Evolutionary conservation across 1,140 invertebrate species (phyloP), one percentile per base, ranked within the genome.

Genomic region (Pemphigus obesinymphae): DNA sequence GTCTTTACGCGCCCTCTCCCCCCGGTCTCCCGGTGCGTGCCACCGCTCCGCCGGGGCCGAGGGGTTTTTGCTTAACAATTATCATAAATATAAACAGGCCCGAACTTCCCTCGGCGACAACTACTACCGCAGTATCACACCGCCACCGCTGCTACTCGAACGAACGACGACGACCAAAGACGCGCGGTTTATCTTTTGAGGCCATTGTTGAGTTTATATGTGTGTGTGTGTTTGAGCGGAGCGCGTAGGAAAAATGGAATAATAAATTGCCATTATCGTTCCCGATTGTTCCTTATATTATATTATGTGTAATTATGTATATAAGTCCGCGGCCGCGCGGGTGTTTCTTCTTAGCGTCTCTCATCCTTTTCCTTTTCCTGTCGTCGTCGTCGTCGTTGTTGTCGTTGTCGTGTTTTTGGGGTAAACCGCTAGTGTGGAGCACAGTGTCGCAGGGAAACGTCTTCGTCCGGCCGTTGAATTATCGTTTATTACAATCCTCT

Each of bases 31-130:
- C 23, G 75, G 53, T 80, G 11, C 63, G 75, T 63, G 26, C 70
- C 53, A 37, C 26, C 50, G 20, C 55, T 26, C 58, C 29, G 26
- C 75, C 0, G 58, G 55, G 34, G n/a, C 55, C 10, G 63, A 61
- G 75, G 75, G 75, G 75, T 80, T 80, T n/a, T 80, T 80, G 63
- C 75, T 80, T 80, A 80, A 80, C 75, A 80, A 80, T 80, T 80
- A 80, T 80, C 75, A 80, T 80, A 80, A 80, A 80, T 80, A 80
- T 80, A 80, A 80, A 58, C 75, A 80, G 75, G 23, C 75, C 75
- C 75, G 55, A 80, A 61, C 75, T 61, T 80, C 75, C 75, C 75
- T 80, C 53, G 55, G 26, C 23, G 75, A 61, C 75, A 40, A 80
- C 75, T 40, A 78, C 75, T 50, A 78, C 31, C 11, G 40, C n/a